Base-by-base conservation (phyloP, 1,140 invertebrate genomes). In the Sycobia sp. region DNA sequence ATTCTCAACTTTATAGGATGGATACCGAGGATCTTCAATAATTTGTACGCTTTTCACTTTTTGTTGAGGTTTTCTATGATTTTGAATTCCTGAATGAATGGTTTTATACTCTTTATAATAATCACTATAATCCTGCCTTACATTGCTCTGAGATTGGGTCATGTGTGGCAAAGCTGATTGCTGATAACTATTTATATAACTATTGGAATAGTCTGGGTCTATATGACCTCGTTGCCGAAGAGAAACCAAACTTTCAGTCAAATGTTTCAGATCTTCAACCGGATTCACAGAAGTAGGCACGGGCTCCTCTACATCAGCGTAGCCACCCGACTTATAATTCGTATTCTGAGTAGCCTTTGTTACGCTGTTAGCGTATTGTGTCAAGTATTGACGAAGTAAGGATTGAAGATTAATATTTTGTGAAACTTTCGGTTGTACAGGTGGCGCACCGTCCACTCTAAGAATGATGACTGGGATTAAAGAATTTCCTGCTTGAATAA, bases 401-500 rank as follows among this genome's bases (percentile, higher is more conserved):
- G 79, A 73, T 47, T 81, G 81, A 10, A 82, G 49, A 34, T 82
- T 82, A 16, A 82, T 73, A 47, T 78, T 81, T 0, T 73, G 66
- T 2, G 55, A 9, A 23, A 18, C 25, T 38, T 65, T 49, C 4
- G 29, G n/a, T 51, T 58, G 55, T 32, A 78, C 68, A 3, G 79
- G 79, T 0, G 77, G 69, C 0, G 73, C 72, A 3, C 80, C 79
- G 29, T 81, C 80, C 0, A 82, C 74, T 62, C 79, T 59, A 1
- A 81, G 65, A 27, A 82, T 81, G 29, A 82, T 82, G 0, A 82
- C 80, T 2, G 80, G 80, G 38, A 82, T 76, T 36, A 82, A 41
- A 0, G 78, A 81, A 57, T 72, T 75, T 0, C 80, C 80, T 11
- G 77, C 71, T 67, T 81, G 79, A 20, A 82, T 75, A 54, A 81